Percentiles rank a stretch among this genome's conserved stretches.
Conservation (phyloP, 1,140 invertebrate genomes). For the Seison nebaliae region DNA sequence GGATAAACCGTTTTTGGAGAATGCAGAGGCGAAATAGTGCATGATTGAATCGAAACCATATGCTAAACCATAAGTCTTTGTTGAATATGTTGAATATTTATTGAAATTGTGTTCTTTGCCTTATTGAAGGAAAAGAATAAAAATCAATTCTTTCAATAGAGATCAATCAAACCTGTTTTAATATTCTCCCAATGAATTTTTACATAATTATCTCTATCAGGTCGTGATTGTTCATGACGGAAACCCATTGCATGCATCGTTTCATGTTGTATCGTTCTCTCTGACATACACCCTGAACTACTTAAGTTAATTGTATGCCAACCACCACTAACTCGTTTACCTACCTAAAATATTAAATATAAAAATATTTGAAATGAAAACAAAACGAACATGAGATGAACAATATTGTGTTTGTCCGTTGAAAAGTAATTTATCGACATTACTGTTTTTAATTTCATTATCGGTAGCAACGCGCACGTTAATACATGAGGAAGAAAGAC, state of each 20-base stretch:
- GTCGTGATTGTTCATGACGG: constrained; percentile 89
- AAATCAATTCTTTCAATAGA: too few species aligned
- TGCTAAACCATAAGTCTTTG: constrained; percentile 16
- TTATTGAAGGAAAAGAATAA: too few species aligned
- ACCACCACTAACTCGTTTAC: too few species aligned
- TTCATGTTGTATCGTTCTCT: constrained; percentile 86
- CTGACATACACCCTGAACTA: background rate
- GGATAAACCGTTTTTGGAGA: constrained; percentile 42
- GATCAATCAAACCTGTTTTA: background rate
- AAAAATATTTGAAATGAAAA: too few species aligned
- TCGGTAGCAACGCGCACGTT: too few species aligned
- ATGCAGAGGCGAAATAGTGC: constrained; percentile 51
- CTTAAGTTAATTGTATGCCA: too few species aligned
- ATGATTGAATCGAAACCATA: constrained; percentile 55
- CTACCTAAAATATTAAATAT: too few species aligned
- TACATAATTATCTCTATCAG: constrained; percentile 55
- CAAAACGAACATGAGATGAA: too few species aligned
- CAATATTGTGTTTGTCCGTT: too few species aligned
- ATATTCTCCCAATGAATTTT: constrained; percentile 5
- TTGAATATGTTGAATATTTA: constrained; percentile 4
- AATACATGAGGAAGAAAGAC: too few species aligned
- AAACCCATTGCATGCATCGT: constrained; percentile 90
- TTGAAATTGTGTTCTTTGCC: constrained; percentile 5
- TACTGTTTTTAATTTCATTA: too few species aligned
- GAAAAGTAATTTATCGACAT: too few species aligned